phyloP scores from a whole-genome alignment of 1,140 invertebrate genomes.

The Drosophila arawakana region DNA sequence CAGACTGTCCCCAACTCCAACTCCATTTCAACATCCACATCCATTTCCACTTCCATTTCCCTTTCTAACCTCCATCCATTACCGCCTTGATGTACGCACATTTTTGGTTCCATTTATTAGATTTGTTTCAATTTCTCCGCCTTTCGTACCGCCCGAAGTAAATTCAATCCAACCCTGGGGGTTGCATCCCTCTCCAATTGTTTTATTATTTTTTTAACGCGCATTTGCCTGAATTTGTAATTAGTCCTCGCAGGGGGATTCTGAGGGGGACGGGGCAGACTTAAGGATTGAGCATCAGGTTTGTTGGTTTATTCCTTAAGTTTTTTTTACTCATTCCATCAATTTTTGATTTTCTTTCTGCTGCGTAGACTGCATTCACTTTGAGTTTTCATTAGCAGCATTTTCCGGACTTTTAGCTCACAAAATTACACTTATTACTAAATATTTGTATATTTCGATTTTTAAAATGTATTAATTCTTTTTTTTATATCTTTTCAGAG shows the following conservation, averaged over 20 bases:
- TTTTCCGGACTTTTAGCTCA: background rate
- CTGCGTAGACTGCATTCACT: constrained; percentile 9
- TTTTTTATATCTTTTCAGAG: too few species aligned
- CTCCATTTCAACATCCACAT: background rate
- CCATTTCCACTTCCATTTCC: constrained; percentile 12
- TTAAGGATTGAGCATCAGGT: constrained; percentile 32
- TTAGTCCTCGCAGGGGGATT: constrained; percentile 52
- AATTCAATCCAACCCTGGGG: constrained; percentile 25
- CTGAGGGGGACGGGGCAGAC: background rate
- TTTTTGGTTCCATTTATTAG: constrained; percentile 84
- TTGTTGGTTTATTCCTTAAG: constrained; percentile 26
- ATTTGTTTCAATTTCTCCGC: constrained; percentile 71
- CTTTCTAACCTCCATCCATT: constrained; percentile 8
- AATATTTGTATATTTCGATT: too few species aligned
- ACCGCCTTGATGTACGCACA: constrained; percentile 73
- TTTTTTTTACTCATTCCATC: background rate
- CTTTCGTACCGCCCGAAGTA: constrained; percentile 13
- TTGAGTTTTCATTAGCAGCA: background rate
- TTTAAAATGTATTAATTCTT: too few species aligned
- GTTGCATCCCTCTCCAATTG: constrained; percentile 31
- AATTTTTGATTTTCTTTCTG: background rate
- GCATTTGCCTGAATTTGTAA: constrained; percentile 70
- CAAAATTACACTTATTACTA: too few species aligned
- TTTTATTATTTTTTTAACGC: constrained; percentile 61
- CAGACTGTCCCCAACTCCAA: constrained; percentile 26